Evolutionary conservation across 2,797 vertebrate species (phyloP), one percentile per base, ranked within the genome.

Genomic region (Synanceia verrucosa): DNA sequence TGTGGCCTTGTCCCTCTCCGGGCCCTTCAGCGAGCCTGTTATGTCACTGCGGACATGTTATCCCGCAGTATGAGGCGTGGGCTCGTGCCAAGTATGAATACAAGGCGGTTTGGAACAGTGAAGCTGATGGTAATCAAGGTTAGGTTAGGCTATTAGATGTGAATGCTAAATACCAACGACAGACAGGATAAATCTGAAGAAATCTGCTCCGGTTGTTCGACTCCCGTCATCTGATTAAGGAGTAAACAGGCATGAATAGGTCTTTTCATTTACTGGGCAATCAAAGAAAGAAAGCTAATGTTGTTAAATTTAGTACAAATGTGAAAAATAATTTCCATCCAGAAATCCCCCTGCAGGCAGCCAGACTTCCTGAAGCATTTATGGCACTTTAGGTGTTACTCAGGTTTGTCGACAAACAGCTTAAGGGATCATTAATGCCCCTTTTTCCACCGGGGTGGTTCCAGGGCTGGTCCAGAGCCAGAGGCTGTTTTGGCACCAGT

Each of bases 311-410:
- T 57, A 26, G 51, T 29, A 4, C 37, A 67, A 65, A 33, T 39
- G 28, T 29, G n/a, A 3, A 39, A 26, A 24, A 23, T 4, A 12
- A 21, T 70, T 52, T 71, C 23, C 56, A 28, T 61, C 21, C 18
- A 36, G 44, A 59, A 65, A 39, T 61, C 34, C n/a, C 56, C 60
- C 41, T 11, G 12, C 50, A 71, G 61, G 51, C 73, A 85, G 50
- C 70, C 78, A 69, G 80, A 90, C 87, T 79, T 88, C 86, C 85
- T 89, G 79, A 86, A 88, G 81, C 67, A 71, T 89, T 93, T 89
- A 91, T 66, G 65, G 65, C 80, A 65, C 77, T 84, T 64, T 19
- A 78, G 83, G 80, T 85, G 85, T 91, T 72, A 47, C 67, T 84
- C 55, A 39, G 31, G 76, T 81, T 88, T 73, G 75, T 79, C 76